Evolutionary conservation across 2,113 vertebrate genomes (phyloP).

Genomic region (Dissostichus mawsoni): DNA sequence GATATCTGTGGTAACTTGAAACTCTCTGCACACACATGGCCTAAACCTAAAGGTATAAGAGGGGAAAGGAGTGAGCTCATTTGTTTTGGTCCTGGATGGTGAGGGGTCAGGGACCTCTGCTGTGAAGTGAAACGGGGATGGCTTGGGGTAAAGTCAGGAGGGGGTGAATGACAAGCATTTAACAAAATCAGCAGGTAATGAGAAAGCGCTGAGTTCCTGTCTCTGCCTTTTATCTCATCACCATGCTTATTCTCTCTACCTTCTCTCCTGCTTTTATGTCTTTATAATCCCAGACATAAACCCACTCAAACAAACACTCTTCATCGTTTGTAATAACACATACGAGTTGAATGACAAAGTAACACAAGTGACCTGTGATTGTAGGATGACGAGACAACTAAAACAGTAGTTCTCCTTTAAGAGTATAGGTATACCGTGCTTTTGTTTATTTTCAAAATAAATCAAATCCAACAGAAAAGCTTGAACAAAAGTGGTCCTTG

Average conservation of each 20-base stretch:
- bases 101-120: slow-evolving; percentile 44
- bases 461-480: slow-evolving; percentile 51
- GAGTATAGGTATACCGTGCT: slow-evolving; percentile 47
- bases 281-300: slow-evolving; percentile 45
- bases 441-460: slow-evolving; percentile 69
- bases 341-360: slow-evolving; percentile 40
- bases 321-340: slow-evolving; percentile 51
- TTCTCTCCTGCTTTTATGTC: slow-evolving; percentile 5
- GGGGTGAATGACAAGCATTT: slow-evolving; percentile 34
- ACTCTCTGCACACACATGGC: slow-evolving; percentile 14
- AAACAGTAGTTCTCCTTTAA: slow-evolving; percentile 56
- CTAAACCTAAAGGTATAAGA: slow-evolving; percentile 7
- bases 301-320: slow-evolving; percentile 48
- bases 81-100: slow-evolving; percentile 56
- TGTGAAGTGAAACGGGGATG: slow-evolving; percentile 46
- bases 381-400: slow-evolving; percentile 38
- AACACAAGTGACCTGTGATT: slow-evolving; percentile 53
- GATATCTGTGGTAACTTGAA: slow-evolving; percentile 49
- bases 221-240: slow-evolving; percentile 27
- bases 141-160: not conserved
- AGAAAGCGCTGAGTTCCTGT: slow-evolving; percentile 43
- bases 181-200: slow-evolving; percentile 54
- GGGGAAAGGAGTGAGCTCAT: slow-evolving; percentile 54
- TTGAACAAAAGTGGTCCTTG: slow-evolving; percentile 34
- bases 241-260: not conserved